Evolutionary conservation across 2,797 vertebrate species (phyloP), one percentile per base, ranked within the genome.

Genomic region (Pantherophis alleghaniensis): DNA sequence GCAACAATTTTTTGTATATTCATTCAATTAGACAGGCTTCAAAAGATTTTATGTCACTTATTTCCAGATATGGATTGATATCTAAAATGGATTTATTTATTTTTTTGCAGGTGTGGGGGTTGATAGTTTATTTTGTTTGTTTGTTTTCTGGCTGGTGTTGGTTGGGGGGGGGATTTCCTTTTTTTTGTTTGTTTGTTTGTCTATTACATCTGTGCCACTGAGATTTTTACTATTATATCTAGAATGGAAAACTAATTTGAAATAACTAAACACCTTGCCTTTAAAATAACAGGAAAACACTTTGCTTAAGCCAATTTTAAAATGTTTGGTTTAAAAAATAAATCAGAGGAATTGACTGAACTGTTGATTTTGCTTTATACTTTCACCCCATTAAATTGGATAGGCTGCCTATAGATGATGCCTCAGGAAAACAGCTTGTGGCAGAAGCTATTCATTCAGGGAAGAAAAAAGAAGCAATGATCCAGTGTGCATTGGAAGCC

Each of bases 371-470:
- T 79, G 28, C 24, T 89, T 74, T 97, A 24, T 95, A 69, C 63
- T 95, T 0, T 95, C 18, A 69, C 37, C 87, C 20, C 92, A 95
- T 89, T 63, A 63, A 94, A 96, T 61, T 89, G 89, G 90, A 56
- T 93, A 99, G 99, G 95, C 97, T 99, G 94, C 99, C 99, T 0
- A 98, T 99, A 96, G 99, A 99, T 83, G 99, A 99, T 87, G 98
- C 99, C 28, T 11, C 96, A 93, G 99, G 99, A 92, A 98, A 98
- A 92, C 99, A 99, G 96, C 98, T 99, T 94, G 98, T 99, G 10
- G 99, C 99, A 16, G 99, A 99, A 97, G 98, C 98, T 90, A 98
- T 98, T 74, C 98, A 99, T 96, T 96, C 98, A 0, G 99, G 99
- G 83, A 99, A 99, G 97, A 99, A 99, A 97, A 99, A 99, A 93